Conservation (phyloP, 2,113 vertebrate species). For the Cryptomyrus ogoouensis region DNA sequence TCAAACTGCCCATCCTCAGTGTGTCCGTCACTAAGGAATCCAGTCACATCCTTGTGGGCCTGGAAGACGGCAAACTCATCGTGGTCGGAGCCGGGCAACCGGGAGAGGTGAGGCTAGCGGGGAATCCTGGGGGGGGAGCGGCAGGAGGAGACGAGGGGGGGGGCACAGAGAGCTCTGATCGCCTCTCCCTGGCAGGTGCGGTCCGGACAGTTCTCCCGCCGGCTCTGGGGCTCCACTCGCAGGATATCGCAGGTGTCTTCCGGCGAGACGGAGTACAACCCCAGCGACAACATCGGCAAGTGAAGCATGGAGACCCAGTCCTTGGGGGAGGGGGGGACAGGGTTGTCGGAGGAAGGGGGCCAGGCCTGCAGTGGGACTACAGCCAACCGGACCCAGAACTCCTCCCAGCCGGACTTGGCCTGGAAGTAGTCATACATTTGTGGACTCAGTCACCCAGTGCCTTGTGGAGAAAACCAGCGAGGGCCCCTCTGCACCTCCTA, state of each 20-base stretch:
- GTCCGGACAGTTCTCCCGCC: constrained; percentile 75
- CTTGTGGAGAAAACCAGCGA: not conserved
- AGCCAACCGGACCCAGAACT: not conserved
- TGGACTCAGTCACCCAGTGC: not conserved
- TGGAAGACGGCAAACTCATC: constrained; percentile 91
- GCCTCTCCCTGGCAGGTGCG: constrained; percentile 63
- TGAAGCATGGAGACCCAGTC: constrained; percentile 35
- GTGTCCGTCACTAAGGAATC: constrained; percentile 88
- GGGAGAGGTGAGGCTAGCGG: constrained; percentile 64
- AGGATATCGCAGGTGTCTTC: constrained; percentile 88
- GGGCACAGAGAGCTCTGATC: not conserved
- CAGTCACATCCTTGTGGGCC: constrained; percentile 89
- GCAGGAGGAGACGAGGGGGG: not conserved
- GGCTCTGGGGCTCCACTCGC: constrained; percentile 78
- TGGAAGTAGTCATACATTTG: not conserved
- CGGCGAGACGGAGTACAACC: constrained; percentile 84
- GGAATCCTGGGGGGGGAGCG: not conserved
- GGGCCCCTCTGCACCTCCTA: not conserved
- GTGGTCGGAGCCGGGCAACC: constrained; percentile 92
- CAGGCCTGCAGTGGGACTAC: not conserved
- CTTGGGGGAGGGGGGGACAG: not conserved
- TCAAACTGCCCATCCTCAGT: constrained; percentile 82
- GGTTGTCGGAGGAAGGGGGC: not conserved
- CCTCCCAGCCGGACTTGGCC: not conserved
- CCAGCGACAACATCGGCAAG: constrained; percentile 52